Conservation (phyloP, 2,797 vertebrate genomes). For the Miichthys miiuy region DNA sequence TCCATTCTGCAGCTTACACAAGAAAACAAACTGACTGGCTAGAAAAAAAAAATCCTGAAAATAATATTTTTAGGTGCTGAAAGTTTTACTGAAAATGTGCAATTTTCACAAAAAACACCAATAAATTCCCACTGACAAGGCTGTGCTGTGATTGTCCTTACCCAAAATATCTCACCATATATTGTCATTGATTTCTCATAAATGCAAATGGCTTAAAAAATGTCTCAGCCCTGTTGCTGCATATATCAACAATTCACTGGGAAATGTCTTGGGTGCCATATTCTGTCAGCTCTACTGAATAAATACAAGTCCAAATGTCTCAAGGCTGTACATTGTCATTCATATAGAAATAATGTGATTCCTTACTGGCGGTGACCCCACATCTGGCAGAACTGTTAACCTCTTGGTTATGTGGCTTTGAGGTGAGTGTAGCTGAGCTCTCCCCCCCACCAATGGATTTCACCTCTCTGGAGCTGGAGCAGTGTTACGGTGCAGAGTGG, state of each 20-base stretch:
- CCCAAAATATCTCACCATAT: constrained; percentile 30
- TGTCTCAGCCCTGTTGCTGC: constrained; percentile 56
- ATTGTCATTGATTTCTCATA: constrained; percentile 54
- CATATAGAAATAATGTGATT: constrained; percentile 80
- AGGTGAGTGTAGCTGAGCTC: constrained; percentile 71
- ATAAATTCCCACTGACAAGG: neutral
- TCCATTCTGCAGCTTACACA: neutral
- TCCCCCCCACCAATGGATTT: constrained; percentile 47
- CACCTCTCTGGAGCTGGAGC: constrained; percentile 67
- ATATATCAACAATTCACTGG: constrained; percentile 66
- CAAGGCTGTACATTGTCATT: constrained; percentile 76
- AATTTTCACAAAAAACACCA: constrained; percentile 1
- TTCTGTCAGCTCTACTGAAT: constrained; percentile 76
- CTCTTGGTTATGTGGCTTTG: constrained; percentile 73
- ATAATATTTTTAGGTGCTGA: neutral
- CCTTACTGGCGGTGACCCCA: constrained; percentile 72
- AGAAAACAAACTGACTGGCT: neutral
- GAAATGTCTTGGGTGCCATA: constrained; percentile 66
- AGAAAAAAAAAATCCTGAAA: neutral
- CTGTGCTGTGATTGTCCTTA: constrained; percentile 28
- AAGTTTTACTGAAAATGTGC: neutral
- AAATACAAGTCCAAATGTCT: constrained; percentile 80
- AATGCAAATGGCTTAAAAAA: constrained; percentile 59
- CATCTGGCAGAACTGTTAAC: constrained; percentile 80
- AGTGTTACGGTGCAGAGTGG: constrained; percentile 65